Evolutionary conservation across 2,797 vertebrate genomes (phyloP).

Genomic region (Danio jaintianensis): DNA sequence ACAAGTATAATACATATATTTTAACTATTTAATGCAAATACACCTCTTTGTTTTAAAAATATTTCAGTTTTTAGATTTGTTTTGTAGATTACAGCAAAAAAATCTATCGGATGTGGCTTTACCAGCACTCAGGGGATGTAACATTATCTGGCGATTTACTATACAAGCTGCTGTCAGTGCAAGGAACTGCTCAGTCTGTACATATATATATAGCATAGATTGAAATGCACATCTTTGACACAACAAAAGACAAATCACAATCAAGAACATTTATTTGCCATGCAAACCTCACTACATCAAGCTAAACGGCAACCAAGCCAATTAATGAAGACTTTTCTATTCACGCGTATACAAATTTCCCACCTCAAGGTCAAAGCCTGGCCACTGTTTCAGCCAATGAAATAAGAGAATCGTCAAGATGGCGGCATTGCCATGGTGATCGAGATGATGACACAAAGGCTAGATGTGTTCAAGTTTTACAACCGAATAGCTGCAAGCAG

Average conservation of each 20-base stretch:
- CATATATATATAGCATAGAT: not conserved
- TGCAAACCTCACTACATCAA: not conserved
- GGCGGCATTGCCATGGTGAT: conserved; percentile 38
- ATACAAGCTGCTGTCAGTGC: conserved; percentile 13
- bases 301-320: not conserved
- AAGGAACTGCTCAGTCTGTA: not conserved
- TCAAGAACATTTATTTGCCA: conserved; percentile 19
- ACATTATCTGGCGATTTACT: conserved; percentile 22
- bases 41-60: no score
- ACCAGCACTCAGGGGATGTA: not conserved
- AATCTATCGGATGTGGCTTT: not conserved
- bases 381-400: conserved; percentile 16
- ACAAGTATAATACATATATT: no score
- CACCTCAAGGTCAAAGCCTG: conserved; percentile 36
- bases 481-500: conserved; percentile 16
- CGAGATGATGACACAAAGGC: conserved; percentile 21
- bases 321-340: conserved; percentile 3
- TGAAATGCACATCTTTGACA: conserved; percentile 9
- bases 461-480: conserved; percentile 26
- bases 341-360: not conserved
- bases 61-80: no score
- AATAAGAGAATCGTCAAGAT: conserved; percentile 29
- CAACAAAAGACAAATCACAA: conserved; percentile 11
- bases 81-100: not conserved
- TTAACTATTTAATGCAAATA: no score